A percentile compares a stretch with the other conserved stretches of the same genome.
Evolutionary conservation across 2,797 vertebrate genomes (phyloP).

Genomic region (Epinephelus coioides): DNA sequence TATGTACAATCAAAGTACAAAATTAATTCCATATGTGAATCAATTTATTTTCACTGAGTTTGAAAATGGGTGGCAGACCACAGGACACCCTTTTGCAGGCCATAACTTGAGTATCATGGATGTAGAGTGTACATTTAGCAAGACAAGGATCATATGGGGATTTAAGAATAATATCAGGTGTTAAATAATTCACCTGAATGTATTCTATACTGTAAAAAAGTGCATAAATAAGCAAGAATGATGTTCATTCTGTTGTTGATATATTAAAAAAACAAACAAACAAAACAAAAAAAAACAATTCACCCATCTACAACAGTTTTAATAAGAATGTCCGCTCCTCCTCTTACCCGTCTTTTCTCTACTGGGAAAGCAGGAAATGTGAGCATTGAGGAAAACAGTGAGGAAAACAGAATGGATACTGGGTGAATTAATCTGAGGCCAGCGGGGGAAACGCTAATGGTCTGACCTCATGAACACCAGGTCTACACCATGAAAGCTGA

Average conservation of each 20-base stretch:
- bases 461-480: too few relatives aligned
- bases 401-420: background rate
- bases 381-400: background rate
- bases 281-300: background rate
- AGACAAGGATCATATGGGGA: too few relatives aligned
- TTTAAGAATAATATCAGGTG: background rate
- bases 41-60: too few relatives aligned
- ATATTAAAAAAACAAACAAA: background rate
- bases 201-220: background rate
- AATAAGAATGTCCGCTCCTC: background rate
- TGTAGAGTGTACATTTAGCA: too few relatives aligned
- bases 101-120: too few relatives aligned
- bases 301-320: background rate
- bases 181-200: background rate
- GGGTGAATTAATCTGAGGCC: background rate
- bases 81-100: too few relatives aligned
- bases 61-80: too few relatives aligned
- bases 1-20: too few relatives aligned
- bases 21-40: too few relatives aligned
- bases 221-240: background rate
- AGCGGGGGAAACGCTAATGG: too few relatives aligned
- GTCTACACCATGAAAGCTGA: too few relatives aligned
- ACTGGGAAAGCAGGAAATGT: background rate
- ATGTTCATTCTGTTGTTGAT: background rate
- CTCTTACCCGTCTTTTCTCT: too few relatives aligned